Evolutionary conservation across 1,140 invertebrate species (phyloP), one percentile per base, ranked within the genome.

Genomic region (Philaenus spumarius): DNA sequence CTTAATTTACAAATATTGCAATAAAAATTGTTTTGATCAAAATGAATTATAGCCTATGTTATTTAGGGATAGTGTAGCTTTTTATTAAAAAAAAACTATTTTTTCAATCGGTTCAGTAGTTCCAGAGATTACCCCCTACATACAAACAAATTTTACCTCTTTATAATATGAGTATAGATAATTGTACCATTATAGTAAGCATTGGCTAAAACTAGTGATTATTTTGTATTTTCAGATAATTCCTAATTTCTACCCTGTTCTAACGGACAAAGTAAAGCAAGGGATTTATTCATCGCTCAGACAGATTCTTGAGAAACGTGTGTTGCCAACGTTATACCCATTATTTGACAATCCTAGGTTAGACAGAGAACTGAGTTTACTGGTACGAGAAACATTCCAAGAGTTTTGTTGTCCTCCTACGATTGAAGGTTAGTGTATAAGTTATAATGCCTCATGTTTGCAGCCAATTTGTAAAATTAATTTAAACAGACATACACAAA

Each of bases 261-360:
- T 90, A 63, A 80, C 84, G 37, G 88, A 90, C 37, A 89, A 89
- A 79, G 91, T 98, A 6, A 81, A 84, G 65, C 81, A 84, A 67
- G 95, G 95, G 24, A 93, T 98, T 64, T 93, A 87, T 71, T 88
- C 89, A 68, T 95, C 95, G n/a, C 72, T 98, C 5, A 78, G 86
- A 67, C 87, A 93, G 72, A 98, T 98, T 69, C 80, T 97, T 34
- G 93, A 97, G 62, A 98, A 97, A 75, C 80, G 93, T 71, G 93
- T 97, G 42, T 77, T 97, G 64, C 85, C 87, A 61, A 93, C 90
- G 62, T 75, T 97, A 46, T 85, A 88, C 64, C 91, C 93, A 6
- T 75, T 97, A 46, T 95, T 98, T 76, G 93, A 97, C 67, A 95
- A 91, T 71, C 85, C 86, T 11, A 95, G 95, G 73, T 76, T 97